phyloP scores from a whole-genome alignment of 2,888 invertebrate species.

The Myopa tessellatipennis region DNA sequence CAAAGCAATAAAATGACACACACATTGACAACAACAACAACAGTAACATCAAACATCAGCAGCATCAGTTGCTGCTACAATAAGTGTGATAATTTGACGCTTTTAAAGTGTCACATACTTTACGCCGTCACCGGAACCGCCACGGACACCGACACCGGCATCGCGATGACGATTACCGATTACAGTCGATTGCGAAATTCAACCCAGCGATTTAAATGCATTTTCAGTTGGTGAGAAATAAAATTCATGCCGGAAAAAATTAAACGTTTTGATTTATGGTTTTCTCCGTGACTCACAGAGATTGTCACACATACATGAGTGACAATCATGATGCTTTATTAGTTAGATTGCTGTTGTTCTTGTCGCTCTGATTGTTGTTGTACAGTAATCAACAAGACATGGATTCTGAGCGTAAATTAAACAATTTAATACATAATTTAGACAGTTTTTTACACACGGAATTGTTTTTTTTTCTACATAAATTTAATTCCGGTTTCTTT shows the following conservation, averaged over 20 bases:
- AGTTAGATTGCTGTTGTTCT: neutral
- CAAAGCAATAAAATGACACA: too few relatives aligned
- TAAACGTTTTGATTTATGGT: slow-evolving; percentile 16
- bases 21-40: neutral
- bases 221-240: neutral
- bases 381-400: too few relatives aligned
- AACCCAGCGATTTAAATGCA: too few relatives aligned
- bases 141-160: too few relatives aligned
- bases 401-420: too few relatives aligned
- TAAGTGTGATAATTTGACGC: too few relatives aligned
- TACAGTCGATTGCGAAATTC: too few relatives aligned
- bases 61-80: neutral
- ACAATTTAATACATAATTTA: too few relatives aligned
- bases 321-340: slow-evolving; percentile 18
- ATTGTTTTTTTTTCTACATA: too few relatives aligned
- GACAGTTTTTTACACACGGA: too few relatives aligned
- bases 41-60: neutral
- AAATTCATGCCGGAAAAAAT: slow-evolving; percentile 27
- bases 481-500: too few relatives aligned
- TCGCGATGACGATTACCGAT: too few relatives aligned
- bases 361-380: neutral
- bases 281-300: neutral
- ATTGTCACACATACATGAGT: slow-evolving; percentile 9
- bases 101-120: neutral
- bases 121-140: neutral